A percentile compares a stretch with the other conserved stretches of the same genome.
Evolutionary conservation across 2,797 vertebrate species (phyloP).

Genomic region (Paratrypauchen microcephalus): DNA sequence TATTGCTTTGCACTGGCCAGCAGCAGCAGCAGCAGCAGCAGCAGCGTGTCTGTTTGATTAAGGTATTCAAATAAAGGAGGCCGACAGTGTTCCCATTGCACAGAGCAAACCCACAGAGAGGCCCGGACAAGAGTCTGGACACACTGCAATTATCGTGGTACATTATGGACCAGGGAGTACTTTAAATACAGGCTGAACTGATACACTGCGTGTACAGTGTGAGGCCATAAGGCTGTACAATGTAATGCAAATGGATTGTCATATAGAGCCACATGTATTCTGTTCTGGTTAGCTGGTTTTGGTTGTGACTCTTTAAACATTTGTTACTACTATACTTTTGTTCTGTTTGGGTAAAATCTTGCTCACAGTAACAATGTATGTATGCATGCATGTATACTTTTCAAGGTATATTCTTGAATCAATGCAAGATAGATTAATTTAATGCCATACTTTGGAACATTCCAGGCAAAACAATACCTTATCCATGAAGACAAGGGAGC

Average conservation of each 20-base stretch:
- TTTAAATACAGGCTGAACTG: conserved; percentile 23
- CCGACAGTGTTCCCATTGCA: conserved; percentile 67
- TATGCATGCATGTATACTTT: too few relatives aligned
- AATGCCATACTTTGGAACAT: too few relatives aligned
- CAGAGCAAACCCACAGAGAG: conserved; percentile 52
- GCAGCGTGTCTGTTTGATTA: conserved; percentile 70
- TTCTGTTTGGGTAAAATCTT: background rate
- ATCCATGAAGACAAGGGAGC: too few relatives aligned
- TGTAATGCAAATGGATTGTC: background rate
- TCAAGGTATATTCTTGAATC: too few relatives aligned
- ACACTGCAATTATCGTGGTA: conserved; percentile 40
- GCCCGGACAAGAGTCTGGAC: conserved; percentile 37
- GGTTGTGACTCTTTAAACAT: too few relatives aligned
- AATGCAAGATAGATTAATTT: too few relatives aligned
- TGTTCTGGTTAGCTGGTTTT: background rate
- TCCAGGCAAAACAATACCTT: too few relatives aligned
- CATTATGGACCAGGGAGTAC: conserved; percentile 24
- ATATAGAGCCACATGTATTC: background rate
- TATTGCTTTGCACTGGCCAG: conserved; percentile 51
- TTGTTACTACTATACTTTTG: background rate
- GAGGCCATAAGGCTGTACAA: conserved; percentile 20
- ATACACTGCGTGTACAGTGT: conserved; percentile 9
- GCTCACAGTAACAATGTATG: too few relatives aligned
- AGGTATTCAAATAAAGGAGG: conserved; percentile 77
- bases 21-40: conserved; percentile 42